These are phyloP conservation scores for Oncorhynchus tshawytscha DNA, from an alignment of 2,113 vertebrate species.

Conservation along the genomic window DNA sequence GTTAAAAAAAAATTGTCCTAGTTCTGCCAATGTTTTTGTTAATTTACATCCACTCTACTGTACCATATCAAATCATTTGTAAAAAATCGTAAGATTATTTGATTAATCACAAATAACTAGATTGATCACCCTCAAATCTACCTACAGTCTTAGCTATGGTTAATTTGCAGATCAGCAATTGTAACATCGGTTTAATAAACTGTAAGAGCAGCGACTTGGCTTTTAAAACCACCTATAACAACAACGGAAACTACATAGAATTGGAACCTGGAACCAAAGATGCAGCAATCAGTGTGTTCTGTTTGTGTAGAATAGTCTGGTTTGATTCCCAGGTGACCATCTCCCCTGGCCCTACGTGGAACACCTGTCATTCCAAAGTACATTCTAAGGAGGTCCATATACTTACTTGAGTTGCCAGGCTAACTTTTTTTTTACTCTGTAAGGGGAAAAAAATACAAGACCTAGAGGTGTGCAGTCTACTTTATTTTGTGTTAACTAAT, in stretches of 20 bases:
- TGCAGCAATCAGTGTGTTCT: constrained; percentile 33
- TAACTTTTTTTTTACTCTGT: constrained; percentile 68
- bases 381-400: constrained; percentile 65
- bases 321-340: constrained; percentile 50
- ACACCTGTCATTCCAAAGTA: constrained; percentile 65
- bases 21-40: constrained; percentile 9
- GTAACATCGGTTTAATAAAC: constrained; percentile 24
- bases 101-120: constrained; percentile 21
- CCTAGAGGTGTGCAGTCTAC: constrained; percentile 71
- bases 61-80: constrained; percentile 50
- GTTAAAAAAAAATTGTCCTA: constrained; percentile 10
- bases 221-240: not conserved
- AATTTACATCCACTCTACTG: constrained; percentile 34
- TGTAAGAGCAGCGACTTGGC: constrained; percentile 49
- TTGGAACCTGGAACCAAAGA: constrained; percentile 72
- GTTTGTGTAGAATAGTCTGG: constrained; percentile 39
- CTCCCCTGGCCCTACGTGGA: constrained; percentile 28
- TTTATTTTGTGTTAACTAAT: constrained; percentile 68
- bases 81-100: constrained; percentile 14
- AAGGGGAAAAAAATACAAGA: constrained; percentile 69
- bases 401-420: constrained; percentile 33
- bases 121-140: constrained; percentile 14
- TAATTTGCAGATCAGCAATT: constrained; percentile 23
- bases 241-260: constrained; percentile 60
- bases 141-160: constrained; percentile 49